These are phyloP conservation scores for Andrena praecox DNA, from an alignment of 2,888 invertebrate genomes.

Conservation along the genomic window DNA sequence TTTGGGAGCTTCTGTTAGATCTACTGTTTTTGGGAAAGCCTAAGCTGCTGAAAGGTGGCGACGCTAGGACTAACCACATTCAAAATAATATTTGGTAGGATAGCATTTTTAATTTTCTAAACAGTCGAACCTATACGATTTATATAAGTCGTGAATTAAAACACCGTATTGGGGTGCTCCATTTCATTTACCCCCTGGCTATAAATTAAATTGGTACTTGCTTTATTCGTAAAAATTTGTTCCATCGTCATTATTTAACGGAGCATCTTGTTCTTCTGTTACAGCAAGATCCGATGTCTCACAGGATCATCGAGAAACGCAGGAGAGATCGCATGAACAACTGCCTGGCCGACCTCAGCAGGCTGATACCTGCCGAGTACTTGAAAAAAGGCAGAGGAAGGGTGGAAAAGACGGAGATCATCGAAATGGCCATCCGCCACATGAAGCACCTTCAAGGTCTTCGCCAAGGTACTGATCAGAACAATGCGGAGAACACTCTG, in stretches of 20 bases:
- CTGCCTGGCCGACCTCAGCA: conserved; percentile 96
- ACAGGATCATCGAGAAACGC: conserved; percentile 98
- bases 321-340: conserved; percentile 98
- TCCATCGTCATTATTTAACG: neutral
- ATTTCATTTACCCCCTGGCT: neutral
- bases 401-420: conserved; percentile 98
- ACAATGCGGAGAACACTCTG: too few species aligned
- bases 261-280: conserved; percentile 54
- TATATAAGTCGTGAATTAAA: too few species aligned
- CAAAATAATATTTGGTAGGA: neutral
- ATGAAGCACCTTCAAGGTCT: conserved; percentile 94
- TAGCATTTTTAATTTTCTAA: too few species aligned
- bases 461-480: conserved; percentile 77
- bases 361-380: conserved; percentile 96
- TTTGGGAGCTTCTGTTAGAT: neutral
- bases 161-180: too few species aligned
- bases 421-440: conserved; percentile 98
- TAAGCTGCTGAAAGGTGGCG: neutral
- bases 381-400: conserved; percentile 97
- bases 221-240: neutral
- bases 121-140: too few species aligned
- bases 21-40: neutral
- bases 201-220: neutral
- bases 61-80: neutral
- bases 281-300: conserved; percentile 98